These are phyloP conservation scores for Parus major DNA, from an alignment of 2,113 vertebrate species.

Conservation along the genomic window DNA sequence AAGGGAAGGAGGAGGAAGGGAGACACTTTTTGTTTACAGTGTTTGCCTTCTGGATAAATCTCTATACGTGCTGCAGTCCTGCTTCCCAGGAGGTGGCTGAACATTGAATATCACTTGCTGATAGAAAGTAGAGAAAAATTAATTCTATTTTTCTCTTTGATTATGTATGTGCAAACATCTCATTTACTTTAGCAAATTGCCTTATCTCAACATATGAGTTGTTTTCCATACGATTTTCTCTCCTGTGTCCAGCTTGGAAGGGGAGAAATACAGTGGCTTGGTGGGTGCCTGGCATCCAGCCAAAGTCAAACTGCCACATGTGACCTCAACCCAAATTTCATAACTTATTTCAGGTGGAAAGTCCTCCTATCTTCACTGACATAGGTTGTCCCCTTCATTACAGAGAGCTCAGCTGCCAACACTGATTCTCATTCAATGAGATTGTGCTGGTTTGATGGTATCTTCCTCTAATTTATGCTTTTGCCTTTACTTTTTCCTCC, in stretches of 20 bases:
- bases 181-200: neutral
- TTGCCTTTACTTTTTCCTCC: fast-evolving
- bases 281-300: neutral
- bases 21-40: fast-evolving
- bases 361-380: neutral
- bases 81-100: neutral
- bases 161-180: neutral
- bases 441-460: neutral
- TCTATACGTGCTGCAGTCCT: neutral
- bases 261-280: neutral
- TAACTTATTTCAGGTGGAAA: neutral
- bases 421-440: neutral
- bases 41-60: neutral
- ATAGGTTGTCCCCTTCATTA: neutral
- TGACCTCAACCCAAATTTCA: neutral
- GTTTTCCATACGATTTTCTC: neutral
- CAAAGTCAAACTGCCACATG: neutral
- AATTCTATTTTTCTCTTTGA: neutral
- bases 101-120: fast-evolving
- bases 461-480: neutral
- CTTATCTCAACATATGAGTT: neutral
- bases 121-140: neutral
- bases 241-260: neutral
- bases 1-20: neutral
- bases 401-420: neutral